Base-by-base conservation (phyloP, 2,797 vertebrate species). In the Sebastiscus albofasciatus region DNA sequence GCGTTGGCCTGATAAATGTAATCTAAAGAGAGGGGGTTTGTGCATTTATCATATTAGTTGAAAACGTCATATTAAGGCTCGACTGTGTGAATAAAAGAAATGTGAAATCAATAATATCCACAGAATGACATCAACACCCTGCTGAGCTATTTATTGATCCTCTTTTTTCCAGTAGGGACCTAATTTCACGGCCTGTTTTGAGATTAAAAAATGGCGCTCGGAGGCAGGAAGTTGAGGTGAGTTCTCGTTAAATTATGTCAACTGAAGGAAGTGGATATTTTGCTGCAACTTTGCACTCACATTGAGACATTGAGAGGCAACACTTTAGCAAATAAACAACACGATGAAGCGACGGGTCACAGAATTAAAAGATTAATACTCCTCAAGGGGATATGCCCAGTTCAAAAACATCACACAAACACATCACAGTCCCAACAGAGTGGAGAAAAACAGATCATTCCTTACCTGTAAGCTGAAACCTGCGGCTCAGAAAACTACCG, bases 391-490 rank as follows among this genome's bases (percentile, higher is more conserved):
- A 29, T 65, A 55, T 71, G 6, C 68, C 79, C 79, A 56, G 66
- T 16, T 24, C 46, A 62, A 52, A 66, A 67, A 58, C 65, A 64
- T 11, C 61, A 60, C 49, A 66, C 58, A 72, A 80, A 75, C 27
- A 64, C 73, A 31, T 86, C 83, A 31, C 26, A 54, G 26, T 76
- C 65, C 27, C 52, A 66, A 26, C 60, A 4, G 1, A 62, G 76
- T 9, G 71, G 26, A 76, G 77, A 76, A 62, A 78, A 87, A 68
- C 83, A 83, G 58, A 87, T 87, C 81, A 77, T 67, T 88, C 82
- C 75, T 87, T 16, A 85, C 83, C 72, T 84, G 91, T 77, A 74
- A 91, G 72, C 22, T 87, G 91, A 94, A 90, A 92, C 89, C 83
- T 34, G 67, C 66, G 62, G 75, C 76, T 68, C 49, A 66, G 77